Conservation (phyloP, 2,888 invertebrate species). For the Serrognathus titanus region DNA sequence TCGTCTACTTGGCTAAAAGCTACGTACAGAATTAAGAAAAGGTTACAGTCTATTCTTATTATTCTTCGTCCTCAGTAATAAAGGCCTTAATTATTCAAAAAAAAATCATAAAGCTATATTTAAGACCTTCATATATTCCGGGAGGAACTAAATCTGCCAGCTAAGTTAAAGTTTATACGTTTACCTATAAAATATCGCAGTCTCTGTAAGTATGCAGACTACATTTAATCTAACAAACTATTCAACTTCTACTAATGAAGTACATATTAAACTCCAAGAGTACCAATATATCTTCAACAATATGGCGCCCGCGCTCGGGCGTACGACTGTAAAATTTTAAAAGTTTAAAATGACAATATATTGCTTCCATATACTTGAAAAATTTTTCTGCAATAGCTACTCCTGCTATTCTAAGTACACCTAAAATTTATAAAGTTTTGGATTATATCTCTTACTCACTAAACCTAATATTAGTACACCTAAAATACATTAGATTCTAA, state of each 20-base stretch:
- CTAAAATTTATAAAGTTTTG: slow-evolving; percentile 4
- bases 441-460: slow-evolving; percentile 5
- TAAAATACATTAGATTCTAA: slow-evolving; percentile 2
- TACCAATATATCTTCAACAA: slow-evolving; percentile 27
- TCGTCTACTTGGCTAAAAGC: background rate
- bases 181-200: slow-evolving; percentile 29
- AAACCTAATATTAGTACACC: background rate
- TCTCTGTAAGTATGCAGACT: slow-evolving; percentile 28
- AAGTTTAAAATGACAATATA: slow-evolving; percentile 14
- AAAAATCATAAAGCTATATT: slow-evolving; percentile 15
- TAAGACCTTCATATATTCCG: slow-evolving; percentile 25
- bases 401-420: slow-evolving; percentile 1
- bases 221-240: slow-evolving; percentile 29
- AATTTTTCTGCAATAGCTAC: slow-evolving; percentile 10
- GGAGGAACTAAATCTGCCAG: slow-evolving; percentile 27
- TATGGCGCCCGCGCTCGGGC: slow-evolving; percentile 22
- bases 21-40: background rate
- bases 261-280: slow-evolving; percentile 27
- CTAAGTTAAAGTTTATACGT: slow-evolving; percentile 27
- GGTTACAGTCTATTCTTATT: background rate
- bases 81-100: slow-evolving; percentile 22
- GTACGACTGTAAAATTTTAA: slow-evolving; percentile 10
- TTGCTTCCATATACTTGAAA: slow-evolving; percentile 3
- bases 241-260: slow-evolving; percentile 26
- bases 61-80: slow-evolving; percentile 11